A percentile compares a stretch with the other conserved stretches of the same genome.
These are phyloP conservation scores for Sebastes minor DNA, from an alignment of 2,797 vertebrate species.

Conservation along the genomic window DNA sequence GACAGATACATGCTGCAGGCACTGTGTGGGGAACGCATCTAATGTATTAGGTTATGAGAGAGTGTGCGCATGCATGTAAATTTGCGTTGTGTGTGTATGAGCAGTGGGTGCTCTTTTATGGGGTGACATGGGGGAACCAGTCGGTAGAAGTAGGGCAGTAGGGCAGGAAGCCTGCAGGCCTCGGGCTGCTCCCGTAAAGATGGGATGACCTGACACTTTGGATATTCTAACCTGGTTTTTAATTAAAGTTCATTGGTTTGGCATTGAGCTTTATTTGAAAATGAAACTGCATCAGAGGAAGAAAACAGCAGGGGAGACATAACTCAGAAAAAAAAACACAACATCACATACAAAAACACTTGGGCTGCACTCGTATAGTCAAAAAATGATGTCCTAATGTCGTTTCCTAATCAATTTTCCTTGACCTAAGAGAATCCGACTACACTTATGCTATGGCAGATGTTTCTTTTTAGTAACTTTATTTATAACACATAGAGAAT, in stretches of 20 bases:
- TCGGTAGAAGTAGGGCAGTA: conserved; percentile 65
- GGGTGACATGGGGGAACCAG: conserved; percentile 34
- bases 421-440: not conserved
- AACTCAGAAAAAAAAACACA: not conserved
- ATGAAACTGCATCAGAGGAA: not conserved
- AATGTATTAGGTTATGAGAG: conserved; percentile 48
- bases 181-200: conserved; percentile 12
- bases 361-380: not conserved
- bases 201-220: conserved; percentile 21
- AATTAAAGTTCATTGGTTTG: conserved; percentile 1
- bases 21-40: no score
- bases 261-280: not conserved
- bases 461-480: not conserved
- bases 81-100: not conserved
- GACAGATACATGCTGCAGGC: conserved; percentile 30
- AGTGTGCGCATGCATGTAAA: conserved; percentile 30
- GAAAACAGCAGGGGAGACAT: not conserved
- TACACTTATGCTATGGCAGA: not conserved
- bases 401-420: not conserved
- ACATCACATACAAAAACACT: not conserved
- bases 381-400: not conserved
- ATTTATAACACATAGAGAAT: not conserved
- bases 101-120: not conserved
- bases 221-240: conserved; percentile 33
- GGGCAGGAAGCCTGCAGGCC: conserved; percentile 34